phyloP scores from a whole-genome alignment of 2,888 invertebrate genomes.

The Andrena fulva region DNA sequence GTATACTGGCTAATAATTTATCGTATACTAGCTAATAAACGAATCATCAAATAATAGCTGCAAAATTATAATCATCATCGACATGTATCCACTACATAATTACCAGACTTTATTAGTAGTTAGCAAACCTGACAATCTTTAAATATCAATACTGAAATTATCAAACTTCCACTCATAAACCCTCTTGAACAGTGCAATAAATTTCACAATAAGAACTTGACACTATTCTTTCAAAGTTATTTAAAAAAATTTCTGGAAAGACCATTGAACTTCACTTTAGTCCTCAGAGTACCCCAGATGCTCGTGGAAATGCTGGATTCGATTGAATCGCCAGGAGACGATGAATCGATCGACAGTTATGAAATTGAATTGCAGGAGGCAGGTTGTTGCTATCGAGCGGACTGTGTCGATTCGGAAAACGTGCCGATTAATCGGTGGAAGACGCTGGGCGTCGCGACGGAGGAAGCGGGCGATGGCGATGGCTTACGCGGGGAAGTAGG shows the following conservation, averaged over 20 bases:
- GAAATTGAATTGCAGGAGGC: background rate
- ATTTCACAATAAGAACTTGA: background rate
- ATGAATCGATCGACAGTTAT: background rate
- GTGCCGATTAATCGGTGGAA: conserved; percentile 21
- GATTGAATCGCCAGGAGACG: background rate
- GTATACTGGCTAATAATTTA: background rate
- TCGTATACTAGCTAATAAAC: too few relatives aligned
- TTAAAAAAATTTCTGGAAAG: too few relatives aligned
- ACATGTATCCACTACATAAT: background rate
- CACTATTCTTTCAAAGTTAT: too few relatives aligned
- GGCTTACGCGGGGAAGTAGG: conserved; percentile 78
- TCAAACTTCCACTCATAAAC: background rate
- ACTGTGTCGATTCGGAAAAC: conserved; percentile 10
- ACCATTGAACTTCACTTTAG: too few relatives aligned
- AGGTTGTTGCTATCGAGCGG: background rate
- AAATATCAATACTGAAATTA: background rate
- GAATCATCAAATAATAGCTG: background rate
- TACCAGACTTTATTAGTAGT: background rate
- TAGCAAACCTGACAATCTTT: background rate
- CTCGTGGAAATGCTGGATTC: background rate
- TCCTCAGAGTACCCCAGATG: background rate
- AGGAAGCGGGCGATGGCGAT: conserved; percentile 67
- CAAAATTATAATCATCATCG: background rate
- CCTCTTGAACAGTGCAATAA: too few relatives aligned
- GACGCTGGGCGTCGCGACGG: conserved; percentile 58